Base-by-base conservation (phyloP, 1,140 invertebrate species). In the Drosophila tani region DNA sequence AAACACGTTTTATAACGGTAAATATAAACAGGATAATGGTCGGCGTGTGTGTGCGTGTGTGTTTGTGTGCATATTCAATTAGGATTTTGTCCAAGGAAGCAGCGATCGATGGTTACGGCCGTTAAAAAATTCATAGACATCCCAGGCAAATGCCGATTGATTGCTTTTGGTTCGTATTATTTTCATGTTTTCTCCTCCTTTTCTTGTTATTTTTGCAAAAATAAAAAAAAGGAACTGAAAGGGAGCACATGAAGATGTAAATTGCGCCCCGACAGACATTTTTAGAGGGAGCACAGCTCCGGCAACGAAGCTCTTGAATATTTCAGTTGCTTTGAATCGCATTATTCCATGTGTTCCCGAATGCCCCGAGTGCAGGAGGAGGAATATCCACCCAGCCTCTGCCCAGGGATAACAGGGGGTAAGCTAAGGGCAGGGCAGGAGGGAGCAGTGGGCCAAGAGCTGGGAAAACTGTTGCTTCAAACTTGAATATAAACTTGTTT, bases 1-100 rank as follows among this genome's bases (percentile, higher is more conserved):
- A 70, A 84, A 77, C 85, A 88, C 85, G 81, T 87, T 82, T 80
- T 78, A 80, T 67, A 74, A 68, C 69, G 51, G 66, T 56, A 51
- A 75, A 70, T 41, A 79, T 64, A 73, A 49, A 62, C 55, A 78
- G 46, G 63, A 58, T 60, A 43, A 41, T 47, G 35, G 29, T 19
- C 15, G 41, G 19, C 27, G 24, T n/a, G 32, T 29, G 57, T 29
- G 63, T 29, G 11, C 1, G 32, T 47, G 49, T 21, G 29, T 49
- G 27, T 49, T 38, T 70, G 51, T 53, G 59, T 82, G 51, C 49
- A 75, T 64, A 82, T 86, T 87, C 83, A 86, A 86, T 86, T 79
- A 73, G 68, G 51, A 45, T 32, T 32, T 9, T 66, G 46, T 24
- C 21, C 29, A 45, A 49, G 38, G 24, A 75, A 50, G 60, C 57